Conservation (phyloP, 2,888 invertebrate species). For the Drosophila engyochracea region DNA sequence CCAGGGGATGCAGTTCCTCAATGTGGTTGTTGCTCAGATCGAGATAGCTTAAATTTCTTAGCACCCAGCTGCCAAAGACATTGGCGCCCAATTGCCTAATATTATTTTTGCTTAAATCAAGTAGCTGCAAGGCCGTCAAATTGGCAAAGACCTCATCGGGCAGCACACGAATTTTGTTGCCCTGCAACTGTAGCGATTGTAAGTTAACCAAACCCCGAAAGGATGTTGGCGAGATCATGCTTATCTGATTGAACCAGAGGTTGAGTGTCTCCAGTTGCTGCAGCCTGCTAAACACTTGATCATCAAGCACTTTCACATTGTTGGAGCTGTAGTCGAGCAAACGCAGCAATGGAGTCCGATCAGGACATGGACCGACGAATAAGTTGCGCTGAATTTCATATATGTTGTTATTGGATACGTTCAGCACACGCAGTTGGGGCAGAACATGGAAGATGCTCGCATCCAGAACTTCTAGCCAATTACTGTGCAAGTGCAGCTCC, state of each 20-base stretch:
- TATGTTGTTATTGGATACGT: slow-evolving; percentile 79
- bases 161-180: slow-evolving; percentile 76
- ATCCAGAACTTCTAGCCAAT: slow-evolving; percentile 73
- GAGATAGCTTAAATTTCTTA: slow-evolving; percentile 68
- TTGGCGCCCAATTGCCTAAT: slow-evolving; percentile 59
- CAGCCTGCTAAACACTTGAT: slow-evolving; percentile 68
- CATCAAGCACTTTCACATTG: slow-evolving; percentile 63
- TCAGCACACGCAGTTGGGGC: slow-evolving; percentile 64
- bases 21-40: slow-evolving; percentile 73
- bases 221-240: slow-evolving; percentile 49
- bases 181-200: slow-evolving; percentile 67
- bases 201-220: slow-evolving; percentile 71
- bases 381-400: slow-evolving; percentile 58
- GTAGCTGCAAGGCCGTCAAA: slow-evolving; percentile 61
- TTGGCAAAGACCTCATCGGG: slow-evolving; percentile 70
- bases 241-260: slow-evolving; percentile 76
- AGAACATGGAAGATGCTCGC: slow-evolving; percentile 70
- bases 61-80: slow-evolving; percentile 66
- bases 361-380: slow-evolving; percentile 63
- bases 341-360: slow-evolving; percentile 40
- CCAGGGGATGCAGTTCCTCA: slow-evolving; percentile 68
- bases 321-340: slow-evolving; percentile 81
- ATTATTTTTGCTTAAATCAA: slow-evolving; percentile 78
- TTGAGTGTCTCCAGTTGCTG: slow-evolving; percentile 69
- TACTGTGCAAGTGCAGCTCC: slow-evolving; percentile 70